These are phyloP conservation scores for Trichogramma pretiosum DNA, from an alignment of 1,140 invertebrate genomes.

Conservation along the genomic window DNA sequence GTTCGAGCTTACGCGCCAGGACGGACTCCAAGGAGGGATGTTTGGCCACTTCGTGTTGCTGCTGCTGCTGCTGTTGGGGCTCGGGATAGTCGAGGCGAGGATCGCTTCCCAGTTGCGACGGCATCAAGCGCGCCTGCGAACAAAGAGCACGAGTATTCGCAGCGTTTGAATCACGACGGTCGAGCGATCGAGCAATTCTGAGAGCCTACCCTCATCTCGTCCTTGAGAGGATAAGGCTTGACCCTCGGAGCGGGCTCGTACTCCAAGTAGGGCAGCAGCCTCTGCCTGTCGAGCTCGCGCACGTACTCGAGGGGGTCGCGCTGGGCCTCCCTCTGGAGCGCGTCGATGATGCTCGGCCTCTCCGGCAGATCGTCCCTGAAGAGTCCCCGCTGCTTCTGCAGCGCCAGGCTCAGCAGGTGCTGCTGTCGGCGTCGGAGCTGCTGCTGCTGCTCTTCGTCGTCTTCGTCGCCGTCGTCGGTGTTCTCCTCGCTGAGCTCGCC, in stretches of 20 bases:
- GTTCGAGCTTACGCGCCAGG: no score
- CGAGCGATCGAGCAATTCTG: no score
- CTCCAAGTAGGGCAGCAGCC: constrained; percentile 8
- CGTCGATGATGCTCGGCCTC: constrained; percentile 21
- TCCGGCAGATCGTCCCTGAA: constrained; percentile 20
- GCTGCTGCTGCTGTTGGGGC: no score
- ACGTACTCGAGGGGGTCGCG: constrained; percentile 11
- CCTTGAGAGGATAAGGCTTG: neutral
- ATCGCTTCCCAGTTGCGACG: constrained; percentile 12
- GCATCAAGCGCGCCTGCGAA: constrained; percentile 5
- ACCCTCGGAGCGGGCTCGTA: neutral
- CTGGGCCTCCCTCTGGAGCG: constrained; percentile 4
- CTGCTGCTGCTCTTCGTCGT: neutral
- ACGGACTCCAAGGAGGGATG: no score
- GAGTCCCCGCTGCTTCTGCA: constrained; percentile 22
- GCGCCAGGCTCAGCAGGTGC: constrained; percentile 20
- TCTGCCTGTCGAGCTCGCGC: constrained; percentile 3
- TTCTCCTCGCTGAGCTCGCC: no score
- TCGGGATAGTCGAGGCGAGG: constrained; percentile 18
- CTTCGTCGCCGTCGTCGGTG: no score
- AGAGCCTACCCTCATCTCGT: constrained; percentile 7
- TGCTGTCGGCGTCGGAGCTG: constrained; percentile 20
- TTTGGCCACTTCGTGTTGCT: no score
- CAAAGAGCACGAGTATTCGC: neutral
- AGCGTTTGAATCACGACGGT: no score